A percentile compares a stretch with the other conserved stretches of the same genome.
Evolutionary conservation across 2,797 vertebrate genomes (phyloP).

Genomic region (Psittacula derbiana): DNA sequence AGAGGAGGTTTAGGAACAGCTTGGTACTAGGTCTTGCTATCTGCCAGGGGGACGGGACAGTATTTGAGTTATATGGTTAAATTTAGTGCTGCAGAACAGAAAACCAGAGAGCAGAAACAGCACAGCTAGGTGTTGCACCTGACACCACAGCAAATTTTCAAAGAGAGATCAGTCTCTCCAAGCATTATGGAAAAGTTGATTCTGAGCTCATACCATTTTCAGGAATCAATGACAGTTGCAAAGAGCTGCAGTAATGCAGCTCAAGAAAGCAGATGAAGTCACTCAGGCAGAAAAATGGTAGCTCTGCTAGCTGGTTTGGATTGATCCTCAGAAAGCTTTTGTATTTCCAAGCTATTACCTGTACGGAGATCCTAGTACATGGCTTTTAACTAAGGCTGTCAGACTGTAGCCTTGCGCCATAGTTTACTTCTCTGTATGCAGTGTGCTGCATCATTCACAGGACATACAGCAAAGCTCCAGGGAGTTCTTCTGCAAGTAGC

Average conservation of each 20-base stretch:
- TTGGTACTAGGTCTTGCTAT: background rate
- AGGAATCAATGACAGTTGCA: background rate
- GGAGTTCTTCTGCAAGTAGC: background rate
- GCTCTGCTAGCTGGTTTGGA: background rate
- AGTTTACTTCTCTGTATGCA: background rate
- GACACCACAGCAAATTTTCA: background rate
- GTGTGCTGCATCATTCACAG: background rate
- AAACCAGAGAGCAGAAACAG: background rate
- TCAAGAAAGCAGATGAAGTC: background rate
- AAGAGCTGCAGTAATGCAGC: background rate
- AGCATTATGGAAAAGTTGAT: background rate
- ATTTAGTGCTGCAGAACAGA: background rate
- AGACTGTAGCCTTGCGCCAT: background rate
- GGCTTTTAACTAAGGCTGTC: background rate
- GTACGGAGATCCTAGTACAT: background rate
- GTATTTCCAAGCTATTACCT: background rate
- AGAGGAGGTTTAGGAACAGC: background rate
- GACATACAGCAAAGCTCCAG: background rate
- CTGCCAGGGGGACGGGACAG: background rate
- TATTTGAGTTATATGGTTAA: background rate
- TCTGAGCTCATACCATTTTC: background rate
- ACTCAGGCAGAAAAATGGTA: background rate
- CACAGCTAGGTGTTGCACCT: background rate
- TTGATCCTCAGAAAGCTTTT: background rate
- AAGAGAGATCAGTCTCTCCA: background rate